These are phyloP conservation scores for Callithrix jacchus DNA, from an alignment of 2,113 vertebrate species.

Conservation along the genomic window DNA sequence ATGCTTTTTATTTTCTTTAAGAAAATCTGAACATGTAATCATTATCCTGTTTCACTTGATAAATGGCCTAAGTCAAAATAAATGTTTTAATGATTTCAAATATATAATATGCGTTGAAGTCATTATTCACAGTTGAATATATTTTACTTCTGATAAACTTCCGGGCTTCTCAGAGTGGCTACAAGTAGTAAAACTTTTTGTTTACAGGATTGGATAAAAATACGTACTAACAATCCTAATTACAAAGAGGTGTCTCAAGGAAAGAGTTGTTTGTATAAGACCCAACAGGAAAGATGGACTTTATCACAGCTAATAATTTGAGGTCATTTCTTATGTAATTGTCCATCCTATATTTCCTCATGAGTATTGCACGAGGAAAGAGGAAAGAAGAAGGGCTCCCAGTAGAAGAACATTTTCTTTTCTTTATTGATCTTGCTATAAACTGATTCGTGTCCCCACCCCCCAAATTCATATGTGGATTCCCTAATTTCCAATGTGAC, in stretches of 20 bases:
- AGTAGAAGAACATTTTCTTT: not conserved
- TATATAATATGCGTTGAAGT: conserved; percentile 1
- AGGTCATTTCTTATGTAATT: not conserved
- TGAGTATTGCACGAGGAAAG: not conserved
- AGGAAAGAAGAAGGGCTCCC: not conserved
- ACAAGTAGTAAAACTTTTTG: not conserved
- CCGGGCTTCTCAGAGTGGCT: conserved; percentile 23
- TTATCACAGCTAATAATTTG: not conserved
- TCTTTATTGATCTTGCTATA: not conserved
- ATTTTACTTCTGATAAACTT: conserved; percentile 39
- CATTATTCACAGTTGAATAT: conserved; percentile 44
- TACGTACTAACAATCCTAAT: not conserved
- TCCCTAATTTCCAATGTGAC: not conserved
- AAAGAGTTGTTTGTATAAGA: not conserved
- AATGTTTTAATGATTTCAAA: conserved; percentile 61
- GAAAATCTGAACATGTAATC: conserved; percentile 46
- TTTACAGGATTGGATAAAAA: conserved; percentile 2
- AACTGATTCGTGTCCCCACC: not conserved
- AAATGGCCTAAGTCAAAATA: conserved; percentile 56
- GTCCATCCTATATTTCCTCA: not conserved
- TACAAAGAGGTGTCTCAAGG: not conserved
- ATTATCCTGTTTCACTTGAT: conserved; percentile 56
- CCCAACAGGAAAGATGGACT: not conserved
- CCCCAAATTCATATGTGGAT: not conserved
- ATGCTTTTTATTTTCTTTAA: conserved; percentile 48